Percentiles rank a stretch among this genome's conserved stretches.
Evolutionary conservation across 2,888 invertebrate species (phyloP).

Genomic region (Molanna angustata): DNA sequence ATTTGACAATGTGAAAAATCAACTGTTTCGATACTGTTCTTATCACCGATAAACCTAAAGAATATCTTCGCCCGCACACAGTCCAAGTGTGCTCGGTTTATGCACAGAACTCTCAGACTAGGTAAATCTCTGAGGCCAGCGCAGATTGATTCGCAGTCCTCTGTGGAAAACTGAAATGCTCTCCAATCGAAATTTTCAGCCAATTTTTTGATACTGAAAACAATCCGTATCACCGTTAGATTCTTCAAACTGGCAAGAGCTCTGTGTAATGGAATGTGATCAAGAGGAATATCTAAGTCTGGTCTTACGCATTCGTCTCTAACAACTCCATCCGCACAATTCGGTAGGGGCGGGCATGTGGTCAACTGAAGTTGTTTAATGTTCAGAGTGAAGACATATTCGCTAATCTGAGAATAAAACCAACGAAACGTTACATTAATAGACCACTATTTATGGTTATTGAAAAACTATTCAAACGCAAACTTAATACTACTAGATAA

Average conservation of each 20-base stretch:
- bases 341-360: slow-evolving; percentile 48
- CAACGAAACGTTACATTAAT: no score
- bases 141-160: slow-evolving; percentile 59
- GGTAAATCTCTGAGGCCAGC: slow-evolving; percentile 48
- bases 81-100: slow-evolving; percentile 61
- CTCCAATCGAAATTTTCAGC: slow-evolving; percentile 54
- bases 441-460: no score
- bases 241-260: slow-evolving; percentile 53
- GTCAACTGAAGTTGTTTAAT: slow-evolving; percentile 55
- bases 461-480: no score
- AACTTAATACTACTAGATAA: no score
- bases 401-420: slow-evolving; percentile 46
- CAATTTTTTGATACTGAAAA: slow-evolving; percentile 49
- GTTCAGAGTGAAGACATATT: slow-evolving; percentile 51
- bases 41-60: slow-evolving; percentile 52
- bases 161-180: slow-evolving; percentile 60
- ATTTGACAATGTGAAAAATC: slow-evolving; percentile 66
- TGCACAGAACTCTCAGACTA: slow-evolving; percentile 51
- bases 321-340: slow-evolving; percentile 35
- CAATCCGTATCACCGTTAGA: slow-evolving; percentile 51
- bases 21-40: slow-evolving; percentile 54
- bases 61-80: slow-evolving; percentile 58
- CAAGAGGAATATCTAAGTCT: slow-evolving; percentile 42
- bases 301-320: slow-evolving; percentile 28
- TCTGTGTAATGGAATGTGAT: slow-evolving; percentile 59